These are phyloP conservation scores for Pterocles orientalis DNA, from an alignment of 2,113 vertebrate genomes.

Conservation along the genomic window DNA sequence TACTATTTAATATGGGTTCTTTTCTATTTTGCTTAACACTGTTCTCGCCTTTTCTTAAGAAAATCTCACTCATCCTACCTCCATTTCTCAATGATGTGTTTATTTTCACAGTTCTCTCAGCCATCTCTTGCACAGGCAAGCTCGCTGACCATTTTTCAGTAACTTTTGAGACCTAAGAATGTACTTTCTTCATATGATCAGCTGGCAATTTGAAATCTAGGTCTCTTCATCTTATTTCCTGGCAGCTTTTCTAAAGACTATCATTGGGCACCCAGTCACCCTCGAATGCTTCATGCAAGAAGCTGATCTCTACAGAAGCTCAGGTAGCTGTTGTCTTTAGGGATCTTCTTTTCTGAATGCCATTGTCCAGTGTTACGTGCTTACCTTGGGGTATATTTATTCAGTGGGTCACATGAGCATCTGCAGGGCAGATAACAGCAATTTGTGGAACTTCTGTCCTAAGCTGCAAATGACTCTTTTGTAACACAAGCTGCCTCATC, in stretches of 20 bases:
- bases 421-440: slow-evolving; percentile 18
- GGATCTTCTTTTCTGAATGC: not conserved
- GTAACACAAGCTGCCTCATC: not conserved
- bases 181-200: slow-evolving; percentile 32
- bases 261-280: not conserved
- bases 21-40: slow-evolving; percentile 27
- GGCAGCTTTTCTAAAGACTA: not conserved
- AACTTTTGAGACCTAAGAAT: slow-evolving; percentile 32
- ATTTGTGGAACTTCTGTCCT: not conserved
- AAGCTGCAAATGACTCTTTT: not conserved
- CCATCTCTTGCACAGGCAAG: slow-evolving; percentile 37
- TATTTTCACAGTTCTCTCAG: slow-evolving; percentile 58
- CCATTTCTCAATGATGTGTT: slow-evolving; percentile 55
- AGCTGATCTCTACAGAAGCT: not conserved
- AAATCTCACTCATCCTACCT: slow-evolving; percentile 68
- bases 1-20: slow-evolving; percentile 42
- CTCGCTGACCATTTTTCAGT: slow-evolving; percentile 56
- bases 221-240: slow-evolving; percentile 18
- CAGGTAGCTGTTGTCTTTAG: not conserved
- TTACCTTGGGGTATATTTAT: slow-evolving; percentile 33
- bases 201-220: slow-evolving; percentile 40
- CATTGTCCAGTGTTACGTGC: not conserved
- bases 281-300: not conserved
- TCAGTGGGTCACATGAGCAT: not conserved
- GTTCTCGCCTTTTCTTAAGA: slow-evolving; percentile 63